Evolutionary conservation across 2,113 vertebrate genomes (phyloP), one percentile per base, ranked within the genome.

Genomic region (Bufo gargarizans): DNA sequence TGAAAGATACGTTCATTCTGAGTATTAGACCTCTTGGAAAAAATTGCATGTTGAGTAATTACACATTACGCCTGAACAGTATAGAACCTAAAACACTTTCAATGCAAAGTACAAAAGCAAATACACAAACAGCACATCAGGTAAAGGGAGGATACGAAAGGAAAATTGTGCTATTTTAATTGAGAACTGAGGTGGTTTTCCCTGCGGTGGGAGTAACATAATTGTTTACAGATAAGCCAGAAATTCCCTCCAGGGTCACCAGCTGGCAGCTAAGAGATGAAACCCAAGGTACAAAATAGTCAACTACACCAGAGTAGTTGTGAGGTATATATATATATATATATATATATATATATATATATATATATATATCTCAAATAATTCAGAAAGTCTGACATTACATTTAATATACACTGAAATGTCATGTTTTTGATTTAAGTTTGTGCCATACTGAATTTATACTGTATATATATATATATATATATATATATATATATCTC

Each of bases 41-140:
- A 59, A n/a, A 82, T 61, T 82, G 43, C 58, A 71, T 50, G 69
- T 45, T 85, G 6, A 33, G 69, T 69, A 67, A n/a, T 50, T 82
- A 47, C 47, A 20, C 7, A 81, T 19, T 63, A 19, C 14, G 33
- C 49, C 8, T 82, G 59, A 20, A 50, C 17, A 65, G 1, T 63
- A 14, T 4, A 61, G 6, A 65, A 49, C 4, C 45, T 82, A 65
- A 13, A 47, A 65, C 56, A 81, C 17, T 50, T 4, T 11, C 33
- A 20, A 47, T 82, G 14, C 2, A 78, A 55, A 22, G 11, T 22
- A 56, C 4, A 22, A 56, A n/a, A 22, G 10, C 20, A 78, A 9
- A 56, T 13, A 22, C n/a, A 22, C 8, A 78, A 55, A 56, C 50
- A 78, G 19, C 12, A 78, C 11, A 55, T 50, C 45, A 49, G 17